phyloP scores from a whole-genome alignment of 2,888 invertebrate species.

The Selenia dentaria region DNA sequence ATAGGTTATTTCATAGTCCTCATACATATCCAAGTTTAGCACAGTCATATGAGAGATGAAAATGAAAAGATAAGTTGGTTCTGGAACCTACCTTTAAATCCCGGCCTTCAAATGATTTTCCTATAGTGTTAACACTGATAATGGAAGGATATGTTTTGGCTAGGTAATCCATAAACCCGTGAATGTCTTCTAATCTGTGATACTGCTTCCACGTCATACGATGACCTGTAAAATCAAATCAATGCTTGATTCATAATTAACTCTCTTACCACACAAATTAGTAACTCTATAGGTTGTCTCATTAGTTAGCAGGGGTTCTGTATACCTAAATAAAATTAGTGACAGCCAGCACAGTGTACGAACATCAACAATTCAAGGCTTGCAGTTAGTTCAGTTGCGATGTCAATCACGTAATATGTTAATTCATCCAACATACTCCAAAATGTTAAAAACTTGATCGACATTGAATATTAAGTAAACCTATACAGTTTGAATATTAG shows the following conservation, averaged over 20 bases:
- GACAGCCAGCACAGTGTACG: conserved; percentile 12
- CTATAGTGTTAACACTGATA: conserved; percentile 90
- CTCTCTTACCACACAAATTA: no score
- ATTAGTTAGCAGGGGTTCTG: no score
- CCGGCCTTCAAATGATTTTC: conserved; percentile 89
- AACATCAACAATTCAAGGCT: conserved; percentile 1
- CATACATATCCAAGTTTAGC: no score
- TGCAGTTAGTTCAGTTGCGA: conserved; percentile 42
- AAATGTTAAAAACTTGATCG: conserved; percentile 26
- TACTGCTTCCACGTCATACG: conserved; percentile 92
- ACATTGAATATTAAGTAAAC: conserved; percentile 26
- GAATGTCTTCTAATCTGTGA: conserved; percentile 90
- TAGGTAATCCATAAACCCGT: conserved; percentile 91
- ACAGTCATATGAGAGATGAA: no score
- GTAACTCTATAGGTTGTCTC: no score
- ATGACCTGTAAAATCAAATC: conserved; percentile 57
- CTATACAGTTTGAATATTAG: conserved; percentile 39
- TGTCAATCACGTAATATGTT: conserved; percentile 32
- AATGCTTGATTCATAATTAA: no score
- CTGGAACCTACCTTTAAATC: conserved; percentile 88
- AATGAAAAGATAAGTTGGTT: no score
- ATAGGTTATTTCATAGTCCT: no score
- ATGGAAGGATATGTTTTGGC: conserved; percentile 90
- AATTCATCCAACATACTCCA: conserved; percentile 28
- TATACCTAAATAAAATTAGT: conserved; percentile 30